These are phyloP conservation scores for Dendropsophus ebraccatus DNA, from an alignment of 2,113 vertebrate species.

Conservation along the genomic window DNA sequence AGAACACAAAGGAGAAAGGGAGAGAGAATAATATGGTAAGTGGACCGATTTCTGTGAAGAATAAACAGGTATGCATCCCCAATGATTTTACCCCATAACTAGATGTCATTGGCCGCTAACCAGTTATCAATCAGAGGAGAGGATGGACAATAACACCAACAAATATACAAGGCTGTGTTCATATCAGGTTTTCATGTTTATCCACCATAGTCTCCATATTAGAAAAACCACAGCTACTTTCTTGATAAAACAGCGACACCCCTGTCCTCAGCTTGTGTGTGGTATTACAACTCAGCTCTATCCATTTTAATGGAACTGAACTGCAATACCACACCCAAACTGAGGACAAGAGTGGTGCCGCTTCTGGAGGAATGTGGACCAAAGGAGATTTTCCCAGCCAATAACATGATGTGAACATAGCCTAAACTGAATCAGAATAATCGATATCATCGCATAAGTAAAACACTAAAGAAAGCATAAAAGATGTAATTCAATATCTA, in stretches of 20 bases:
- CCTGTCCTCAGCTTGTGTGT: no score
- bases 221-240: no score
- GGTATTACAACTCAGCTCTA: no score
- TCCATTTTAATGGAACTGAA: no score
- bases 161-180: neutral
- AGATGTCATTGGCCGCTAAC: neutral
- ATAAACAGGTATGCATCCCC: slow-evolving; percentile 11
- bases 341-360: no score
- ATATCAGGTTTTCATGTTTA: no score
- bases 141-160: neutral
- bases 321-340: no score
- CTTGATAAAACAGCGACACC: no score
- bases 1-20: neutral
- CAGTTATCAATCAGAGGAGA: neutral
- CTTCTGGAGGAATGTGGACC: no score
- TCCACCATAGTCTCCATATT: no score
- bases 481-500: neutral
- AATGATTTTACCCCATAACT: neutral
- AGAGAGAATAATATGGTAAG: slow-evolving; percentile 33
- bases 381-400: no score
- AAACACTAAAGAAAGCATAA: neutral
- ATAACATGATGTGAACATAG: neutral
- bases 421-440: neutral
- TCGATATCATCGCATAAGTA: neutral
- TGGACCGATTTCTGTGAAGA: slow-evolving; percentile 23